These are phyloP conservation scores for Sinelater perroti DNA, from an alignment of 2,888 invertebrate species.

Conservation along the genomic window DNA sequence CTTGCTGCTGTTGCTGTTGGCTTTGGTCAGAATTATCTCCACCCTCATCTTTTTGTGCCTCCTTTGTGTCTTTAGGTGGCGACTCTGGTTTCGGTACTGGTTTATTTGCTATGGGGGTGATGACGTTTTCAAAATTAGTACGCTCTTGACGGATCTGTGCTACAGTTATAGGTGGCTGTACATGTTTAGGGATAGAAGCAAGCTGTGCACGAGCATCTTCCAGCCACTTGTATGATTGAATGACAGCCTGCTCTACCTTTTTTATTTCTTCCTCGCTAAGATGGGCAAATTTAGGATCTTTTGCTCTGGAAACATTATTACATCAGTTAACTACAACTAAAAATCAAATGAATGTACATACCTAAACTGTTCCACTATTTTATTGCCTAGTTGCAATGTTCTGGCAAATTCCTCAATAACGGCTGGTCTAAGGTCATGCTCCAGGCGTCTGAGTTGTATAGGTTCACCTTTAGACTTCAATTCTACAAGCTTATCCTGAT, in stretches of 20 bases:
- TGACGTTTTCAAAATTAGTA: constrained; percentile 70
- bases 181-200: constrained; percentile 71
- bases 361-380: constrained; percentile 71
- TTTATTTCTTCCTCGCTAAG: constrained; percentile 83
- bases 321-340: too few species aligned
- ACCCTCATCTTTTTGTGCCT: constrained; percentile 35
- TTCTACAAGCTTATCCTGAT: constrained; percentile 69
- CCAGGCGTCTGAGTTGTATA: constrained; percentile 82
- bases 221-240: constrained; percentile 82
- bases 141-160: constrained; percentile 82
- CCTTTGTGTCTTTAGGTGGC: constrained; percentile 65
- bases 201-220: constrained; percentile 77
- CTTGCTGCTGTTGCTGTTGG: constrained; percentile 34
- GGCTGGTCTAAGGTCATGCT: constrained; percentile 80
- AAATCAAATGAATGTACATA: constrained; percentile 49
- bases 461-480: constrained; percentile 86
- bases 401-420: constrained; percentile 84
- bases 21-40: constrained; percentile 28
- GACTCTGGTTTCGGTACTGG: constrained; percentile 85
- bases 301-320: too few species aligned
- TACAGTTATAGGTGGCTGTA: constrained; percentile 79
- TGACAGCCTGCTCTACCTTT: constrained; percentile 74
- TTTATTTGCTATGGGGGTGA: constrained; percentile 85
- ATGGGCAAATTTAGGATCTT: constrained; percentile 81
- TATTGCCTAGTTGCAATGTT: constrained; percentile 74